phyloP scores from a whole-genome alignment of 2,113 vertebrate species.

The Paradisaea rubra region DNA sequence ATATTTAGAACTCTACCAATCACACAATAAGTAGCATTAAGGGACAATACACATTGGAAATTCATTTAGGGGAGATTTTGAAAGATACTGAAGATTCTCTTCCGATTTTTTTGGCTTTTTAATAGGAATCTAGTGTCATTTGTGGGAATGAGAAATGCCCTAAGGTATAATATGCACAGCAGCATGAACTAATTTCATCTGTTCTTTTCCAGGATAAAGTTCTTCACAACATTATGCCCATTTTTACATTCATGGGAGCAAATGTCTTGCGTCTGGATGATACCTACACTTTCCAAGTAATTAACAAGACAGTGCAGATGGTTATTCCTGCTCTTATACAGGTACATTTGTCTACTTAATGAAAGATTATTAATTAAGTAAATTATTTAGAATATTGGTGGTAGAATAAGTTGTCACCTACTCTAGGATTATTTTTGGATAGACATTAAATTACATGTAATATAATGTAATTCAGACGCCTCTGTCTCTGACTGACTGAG shows the following conservation, averaged over 20 bases:
- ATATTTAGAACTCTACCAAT: not conserved
- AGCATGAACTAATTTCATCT: not conserved
- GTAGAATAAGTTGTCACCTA: not conserved
- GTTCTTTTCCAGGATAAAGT: slow-evolving; percentile 87
- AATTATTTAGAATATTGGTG: not conserved
- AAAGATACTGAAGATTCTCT: not conserved
- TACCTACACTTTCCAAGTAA: slow-evolving; percentile 93
- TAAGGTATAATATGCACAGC: not conserved
- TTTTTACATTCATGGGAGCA: slow-evolving; percentile 98
- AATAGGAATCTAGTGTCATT: not conserved
- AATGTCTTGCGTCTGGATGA: slow-evolving; percentile 93
- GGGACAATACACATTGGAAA: not conserved
- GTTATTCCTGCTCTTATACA: slow-evolving; percentile 92
- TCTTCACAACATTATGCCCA: slow-evolving; percentile 97
- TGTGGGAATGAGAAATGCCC: not conserved
- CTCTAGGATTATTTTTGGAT: not conserved
- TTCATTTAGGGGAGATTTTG: not conserved
- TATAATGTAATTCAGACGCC: not conserved
- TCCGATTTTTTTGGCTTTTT: not conserved
- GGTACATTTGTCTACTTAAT: slow-evolving; percentile 61
- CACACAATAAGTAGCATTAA: not conserved
- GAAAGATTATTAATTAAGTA: not conserved
- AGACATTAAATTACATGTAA: not conserved
- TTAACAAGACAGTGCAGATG: slow-evolving; percentile 91
- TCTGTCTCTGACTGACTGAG: not conserved